Evolutionary conservation across 1,140 invertebrate species (phyloP).

Genomic region (Atta texana): DNA sequence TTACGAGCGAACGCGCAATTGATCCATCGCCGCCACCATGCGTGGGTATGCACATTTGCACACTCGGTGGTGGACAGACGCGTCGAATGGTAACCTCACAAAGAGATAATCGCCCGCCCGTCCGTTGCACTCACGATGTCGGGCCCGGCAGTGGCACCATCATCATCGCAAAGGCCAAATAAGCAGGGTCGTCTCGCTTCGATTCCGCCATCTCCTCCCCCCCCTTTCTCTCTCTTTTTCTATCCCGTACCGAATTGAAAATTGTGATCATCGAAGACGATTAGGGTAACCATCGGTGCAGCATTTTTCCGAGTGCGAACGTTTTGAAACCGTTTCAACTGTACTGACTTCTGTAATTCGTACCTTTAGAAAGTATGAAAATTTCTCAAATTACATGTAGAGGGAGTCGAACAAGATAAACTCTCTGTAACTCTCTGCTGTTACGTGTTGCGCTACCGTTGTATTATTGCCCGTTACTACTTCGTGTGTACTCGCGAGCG

Average conservation of each 20-base stretch:
- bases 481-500: not conserved
- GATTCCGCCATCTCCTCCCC: not conserved
- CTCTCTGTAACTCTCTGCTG: too few species aligned
- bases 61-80: conserved; percentile 46
- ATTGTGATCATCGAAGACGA: conserved; percentile 1
- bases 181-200: not conserved
- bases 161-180: conserved; percentile 38
- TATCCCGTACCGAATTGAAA: conserved; percentile 7
- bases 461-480: not conserved
- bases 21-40: conserved; percentile 3
- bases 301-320: not conserved
- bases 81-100: conserved; percentile 42
- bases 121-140: not conserved
- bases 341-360: not conserved
- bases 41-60: conserved; percentile 41
- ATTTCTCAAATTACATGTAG: not conserved
- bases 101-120: conserved; percentile 39
- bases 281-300: not conserved
- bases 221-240: not conserved
- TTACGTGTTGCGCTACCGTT: not conserved
- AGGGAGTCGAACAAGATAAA: not conserved
- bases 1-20: conserved; percentile 18
- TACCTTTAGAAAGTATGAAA: not conserved
- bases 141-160: conserved; percentile 11
- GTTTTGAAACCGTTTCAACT: not conserved